Evolutionary conservation across 2,797 vertebrate species (phyloP).

Genomic region (Petrocephalus sullivani): DNA sequence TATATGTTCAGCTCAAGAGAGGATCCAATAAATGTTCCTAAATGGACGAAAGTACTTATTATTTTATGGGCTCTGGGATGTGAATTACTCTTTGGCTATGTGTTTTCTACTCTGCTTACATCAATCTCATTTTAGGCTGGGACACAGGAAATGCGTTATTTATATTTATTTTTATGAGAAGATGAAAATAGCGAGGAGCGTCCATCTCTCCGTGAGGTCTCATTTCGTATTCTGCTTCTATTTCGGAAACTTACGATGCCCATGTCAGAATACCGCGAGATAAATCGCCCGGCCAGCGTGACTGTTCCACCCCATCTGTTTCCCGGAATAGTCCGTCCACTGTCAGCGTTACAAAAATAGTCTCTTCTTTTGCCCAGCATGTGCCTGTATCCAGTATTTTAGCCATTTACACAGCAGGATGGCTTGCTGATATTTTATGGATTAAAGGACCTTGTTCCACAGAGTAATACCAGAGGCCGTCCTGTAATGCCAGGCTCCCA

Average conservation of each 20-base stretch:
- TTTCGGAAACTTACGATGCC: neutral
- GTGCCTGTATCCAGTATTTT: neutral
- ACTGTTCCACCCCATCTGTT: neutral
- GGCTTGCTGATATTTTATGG: neutral
- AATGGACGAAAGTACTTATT: neutral
- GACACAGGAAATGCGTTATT: neutral
- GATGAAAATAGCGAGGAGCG: neutral
- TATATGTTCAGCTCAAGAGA: neutral
- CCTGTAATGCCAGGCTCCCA: neutral
- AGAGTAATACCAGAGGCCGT: neutral
- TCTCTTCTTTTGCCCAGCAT: neutral
- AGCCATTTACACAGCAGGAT: neutral
- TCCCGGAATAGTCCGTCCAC: neutral
- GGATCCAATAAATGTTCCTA: neutral
- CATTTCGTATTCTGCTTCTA: neutral
- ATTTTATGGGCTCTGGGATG: neutral
- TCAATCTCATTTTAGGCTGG: neutral
- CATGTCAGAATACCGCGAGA: neutral
- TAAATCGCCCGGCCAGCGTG: neutral
- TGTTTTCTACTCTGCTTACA: neutral
- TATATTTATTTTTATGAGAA: neutral
- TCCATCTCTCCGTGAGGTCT: neutral
- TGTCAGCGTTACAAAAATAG: neutral
- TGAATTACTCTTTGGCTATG: neutral
- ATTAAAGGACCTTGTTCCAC: neutral